phyloP scores from a whole-genome alignment of 2,888 invertebrate genomes.

The Acanthosepion esculentum region DNA sequence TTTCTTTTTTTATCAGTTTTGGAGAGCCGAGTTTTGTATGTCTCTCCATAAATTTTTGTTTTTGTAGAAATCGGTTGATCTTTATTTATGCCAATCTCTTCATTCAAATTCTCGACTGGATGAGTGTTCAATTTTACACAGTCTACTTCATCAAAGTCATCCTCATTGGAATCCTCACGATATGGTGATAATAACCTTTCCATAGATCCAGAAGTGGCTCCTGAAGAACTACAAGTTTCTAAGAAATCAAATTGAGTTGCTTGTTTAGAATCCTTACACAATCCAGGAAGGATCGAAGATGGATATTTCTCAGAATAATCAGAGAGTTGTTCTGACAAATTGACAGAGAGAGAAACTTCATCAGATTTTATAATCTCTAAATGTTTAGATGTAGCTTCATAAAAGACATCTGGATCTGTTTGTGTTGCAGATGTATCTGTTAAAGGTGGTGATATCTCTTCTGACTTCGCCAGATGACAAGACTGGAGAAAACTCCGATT shows the following conservation, averaged over 20 bases:
- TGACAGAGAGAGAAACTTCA: slow-evolving; percentile 46
- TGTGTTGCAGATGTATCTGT: slow-evolving; percentile 45
- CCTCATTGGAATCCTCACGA: not conserved
- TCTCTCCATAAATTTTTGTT: slow-evolving; percentile 41
- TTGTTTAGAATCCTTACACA: not conserved
- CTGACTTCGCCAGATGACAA: not conserved
- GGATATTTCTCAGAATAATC: slow-evolving; percentile 45
- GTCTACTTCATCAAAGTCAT: slow-evolving; percentile 37
- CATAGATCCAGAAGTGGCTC: slow-evolving; percentile 40
- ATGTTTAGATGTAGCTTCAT: not conserved
- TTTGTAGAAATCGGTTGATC: not conserved
- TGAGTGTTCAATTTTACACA: too few species aligned
- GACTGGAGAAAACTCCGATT: slow-evolving; percentile 23
- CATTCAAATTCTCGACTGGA: not conserved
- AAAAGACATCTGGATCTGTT: slow-evolving; percentile 38
- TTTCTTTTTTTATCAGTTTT: slow-evolving; percentile 54
- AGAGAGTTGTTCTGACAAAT: slow-evolving; percentile 37
- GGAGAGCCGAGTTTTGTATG: not conserved
- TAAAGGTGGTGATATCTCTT: not conserved
- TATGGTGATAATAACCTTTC: slow-evolving; percentile 38
- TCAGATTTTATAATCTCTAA: slow-evolving; percentile 34
- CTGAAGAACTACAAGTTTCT: slow-evolving; percentile 40
- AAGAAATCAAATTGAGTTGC: not conserved
- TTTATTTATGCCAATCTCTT: not conserved
- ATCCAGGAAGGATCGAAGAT: not conserved